Conservation (phyloP, 2,113 vertebrate species). For the Peromyscus californicus region DNA sequence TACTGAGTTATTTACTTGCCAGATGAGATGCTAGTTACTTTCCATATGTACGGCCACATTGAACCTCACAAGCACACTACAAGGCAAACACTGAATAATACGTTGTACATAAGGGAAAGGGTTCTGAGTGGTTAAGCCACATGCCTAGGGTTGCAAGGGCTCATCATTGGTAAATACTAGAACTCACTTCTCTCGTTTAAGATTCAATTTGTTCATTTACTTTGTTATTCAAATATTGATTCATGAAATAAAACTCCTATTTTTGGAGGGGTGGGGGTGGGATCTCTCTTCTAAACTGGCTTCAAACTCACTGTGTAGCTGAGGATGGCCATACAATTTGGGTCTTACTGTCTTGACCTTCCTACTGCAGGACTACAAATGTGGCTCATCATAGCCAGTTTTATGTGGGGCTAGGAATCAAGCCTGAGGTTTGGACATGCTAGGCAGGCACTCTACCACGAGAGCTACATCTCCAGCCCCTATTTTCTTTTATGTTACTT, state of each 20-base stretch:
- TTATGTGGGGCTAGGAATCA: neutral
- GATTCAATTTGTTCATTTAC: conserved; percentile 37
- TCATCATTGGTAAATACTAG: conserved; percentile 37
- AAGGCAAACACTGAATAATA: neutral
- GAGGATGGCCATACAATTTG: neutral
- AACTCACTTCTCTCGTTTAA: conserved; percentile 7
- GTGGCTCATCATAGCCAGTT: neutral
- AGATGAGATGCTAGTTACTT: conserved; percentile 26
- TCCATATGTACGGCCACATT: conserved; percentile 5
- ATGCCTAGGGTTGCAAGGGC: conserved; percentile 1
- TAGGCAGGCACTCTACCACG: neutral
- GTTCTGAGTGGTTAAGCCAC: conserved; percentile 13
- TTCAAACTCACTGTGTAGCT: neutral
- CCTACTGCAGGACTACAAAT: neutral
- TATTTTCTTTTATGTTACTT: conserved; percentile 56
- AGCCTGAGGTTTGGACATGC: neutral
- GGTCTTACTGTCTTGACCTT: neutral
- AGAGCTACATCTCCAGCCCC: neutral
- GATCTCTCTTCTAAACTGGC: too few species aligned
- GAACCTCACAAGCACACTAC: neutral
- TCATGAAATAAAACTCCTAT: conserved; percentile 27
- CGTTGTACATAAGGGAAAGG: neutral
- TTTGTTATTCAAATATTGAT: conserved; percentile 60
- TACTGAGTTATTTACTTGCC: conserved; percentile 21
- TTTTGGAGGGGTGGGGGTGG: neutral